A percentile compares a stretch with the other conserved stretches of the same genome.
These are phyloP conservation scores for Sepioteuthis lessoniana DNA, from an alignment of 2,888 invertebrate genomes.

Conservation along the genomic window DNA sequence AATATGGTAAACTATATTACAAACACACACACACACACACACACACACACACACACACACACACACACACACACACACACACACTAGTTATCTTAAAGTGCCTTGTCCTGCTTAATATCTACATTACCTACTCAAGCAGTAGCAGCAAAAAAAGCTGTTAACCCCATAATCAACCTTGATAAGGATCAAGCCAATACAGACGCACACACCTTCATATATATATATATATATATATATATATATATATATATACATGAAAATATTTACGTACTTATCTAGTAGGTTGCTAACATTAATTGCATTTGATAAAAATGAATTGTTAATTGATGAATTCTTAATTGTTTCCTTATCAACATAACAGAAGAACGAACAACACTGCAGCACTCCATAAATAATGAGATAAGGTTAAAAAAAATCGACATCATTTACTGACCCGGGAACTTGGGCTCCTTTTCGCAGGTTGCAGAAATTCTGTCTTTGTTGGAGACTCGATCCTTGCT, in stretches of 20 bases:
- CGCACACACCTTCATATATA: background rate
- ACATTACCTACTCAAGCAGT: too few relatives aligned
- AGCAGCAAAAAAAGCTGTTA: too few relatives aligned
- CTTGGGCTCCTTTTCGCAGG: constrained; percentile 73
- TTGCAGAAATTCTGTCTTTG: constrained; percentile 72
- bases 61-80: background rate
- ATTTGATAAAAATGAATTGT: too few relatives aligned
- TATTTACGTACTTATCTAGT: too few relatives aligned
- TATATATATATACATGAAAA: background rate
- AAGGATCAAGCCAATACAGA: too few relatives aligned
- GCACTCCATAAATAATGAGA: background rate
- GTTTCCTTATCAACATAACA: background rate
- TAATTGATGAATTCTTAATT: too few relatives aligned
- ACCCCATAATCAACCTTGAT: too few relatives aligned
- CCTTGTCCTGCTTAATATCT: too few relatives aligned
- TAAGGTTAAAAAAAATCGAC: background rate
- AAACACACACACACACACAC: background rate
- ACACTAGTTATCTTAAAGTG: too few relatives aligned
- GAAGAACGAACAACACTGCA: background rate
- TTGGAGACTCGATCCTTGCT: constrained; percentile 49
- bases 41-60: background rate
- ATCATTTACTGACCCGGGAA: constrained; percentile 71
- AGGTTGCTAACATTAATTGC: too few relatives aligned
- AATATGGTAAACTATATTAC: too few relatives aligned
- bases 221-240: background rate